Evolutionary conservation across 2,888 invertebrate species (phyloP), one percentile per base, ranked within the genome.

Genomic region (Lasioglossum malachurum): DNA sequence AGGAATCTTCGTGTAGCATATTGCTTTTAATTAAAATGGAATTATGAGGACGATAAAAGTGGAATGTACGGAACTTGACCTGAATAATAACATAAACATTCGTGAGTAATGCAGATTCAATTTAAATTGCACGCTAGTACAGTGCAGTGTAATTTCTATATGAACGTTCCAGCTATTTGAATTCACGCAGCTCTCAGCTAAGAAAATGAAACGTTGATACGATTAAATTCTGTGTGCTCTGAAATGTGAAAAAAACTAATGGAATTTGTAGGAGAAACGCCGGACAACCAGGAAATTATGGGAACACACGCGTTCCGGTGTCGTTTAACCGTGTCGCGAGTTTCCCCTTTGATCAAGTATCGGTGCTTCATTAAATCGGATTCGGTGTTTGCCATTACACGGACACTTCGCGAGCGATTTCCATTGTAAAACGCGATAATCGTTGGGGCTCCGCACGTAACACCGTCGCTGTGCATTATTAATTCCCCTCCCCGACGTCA

Each of bases 361-460:
- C 77, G 79, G 38, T 41, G 77, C 73, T 89, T 89, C 75, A 80
- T 84, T 88, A 81, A 88, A 88, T 88, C 83, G 73, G 82, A 84
- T 80, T 77, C 76, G 89, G 79, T 83, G 87, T 88, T 90, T 81
- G 85, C 87, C 83, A 86, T 89, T 89, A 87, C 83, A 71, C 78
- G 83, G 49, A 72, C 80, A 78, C 82, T 79, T 83, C 64, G 79
- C 81, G 81, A 83, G 75, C 88, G 83, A 89, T 90, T 88, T 88
- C 86, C 84, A 86, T 88, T 91, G 89, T 89, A 86, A 87, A 91
- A 87, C 82, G 88, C 82, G 88, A 88, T 91, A 89, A 91, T 91
- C 89, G 84, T 76, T 80, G 83, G 73, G 4, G 82, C 80, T 83
- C 72, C 71, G 71, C 84, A 79, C 69, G 83, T 75, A 64, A 81